Percentiles rank a stretch among this genome's conserved stretches.
These are phyloP conservation scores for Tretioscincus oriximinensis DNA, from an alignment of 2,113 vertebrate genomes.

Conservation along the genomic window DNA sequence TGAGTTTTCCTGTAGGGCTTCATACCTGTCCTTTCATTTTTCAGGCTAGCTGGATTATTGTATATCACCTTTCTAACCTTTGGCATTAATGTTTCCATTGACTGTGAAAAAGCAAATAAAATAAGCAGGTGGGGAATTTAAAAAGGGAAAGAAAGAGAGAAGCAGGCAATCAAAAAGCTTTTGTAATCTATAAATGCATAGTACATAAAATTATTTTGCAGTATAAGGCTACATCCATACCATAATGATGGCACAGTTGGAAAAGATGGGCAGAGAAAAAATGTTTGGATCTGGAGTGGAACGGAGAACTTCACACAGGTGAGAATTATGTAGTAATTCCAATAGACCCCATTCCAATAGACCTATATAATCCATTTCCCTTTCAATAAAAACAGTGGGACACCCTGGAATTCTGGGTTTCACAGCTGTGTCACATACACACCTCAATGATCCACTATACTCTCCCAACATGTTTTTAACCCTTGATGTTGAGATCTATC, in stretches of 20 bases:
- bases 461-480: no score
- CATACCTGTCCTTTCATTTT: slow-evolving; percentile 47
- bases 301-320: no score
- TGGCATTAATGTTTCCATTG: slow-evolving; percentile 66
- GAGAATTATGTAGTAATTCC: no score
- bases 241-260: background rate
- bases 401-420: no score
- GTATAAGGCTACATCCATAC: slow-evolving; percentile 32
- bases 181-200: slow-evolving; percentile 44
- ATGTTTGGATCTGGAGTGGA: no score
- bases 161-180: slow-evolving; percentile 2
- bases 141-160: slow-evolving; percentile 30
- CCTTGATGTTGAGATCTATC: no score
- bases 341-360: no score
- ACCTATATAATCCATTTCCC: no score
- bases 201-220: slow-evolving; percentile 53
- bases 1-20: slow-evolving; percentile 53
- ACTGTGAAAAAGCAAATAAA: slow-evolving; percentile 62
- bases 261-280: no score
- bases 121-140: slow-evolving; percentile 19
- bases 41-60: slow-evolving; percentile 59
- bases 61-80: slow-evolving; percentile 60
- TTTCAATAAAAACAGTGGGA: no score
- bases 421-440: no score
- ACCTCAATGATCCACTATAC: no score